Base-by-base conservation (phyloP, 2,888 invertebrate genomes). In the Epinotia ramella region DNA sequence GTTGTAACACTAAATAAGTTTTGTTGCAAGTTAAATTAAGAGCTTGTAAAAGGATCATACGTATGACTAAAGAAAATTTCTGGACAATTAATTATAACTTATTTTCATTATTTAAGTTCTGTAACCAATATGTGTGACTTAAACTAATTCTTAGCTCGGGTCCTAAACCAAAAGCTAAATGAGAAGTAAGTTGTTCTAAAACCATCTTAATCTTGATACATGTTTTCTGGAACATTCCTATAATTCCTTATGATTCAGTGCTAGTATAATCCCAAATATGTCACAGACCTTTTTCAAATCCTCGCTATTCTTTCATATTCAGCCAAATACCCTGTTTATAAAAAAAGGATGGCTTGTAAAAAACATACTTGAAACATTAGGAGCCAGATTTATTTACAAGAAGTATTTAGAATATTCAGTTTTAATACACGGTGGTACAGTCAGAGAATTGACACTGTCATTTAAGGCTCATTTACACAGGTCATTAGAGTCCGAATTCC, bases 241-340 rank as follows among this genome's bases (percentile, higher is more conserved):
- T 40, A 40, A 40, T 40, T 40, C 9, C 9, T 40, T 20, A 28
- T 49, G 65, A 16, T 16, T 16, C 20, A 64, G 46, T 49, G 24
- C 65, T 24, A 65, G 16, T 46, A 24, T 65, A 24, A 24, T 65
- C 20, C 6, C n/a, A 33, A 53, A 63, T 66, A 33, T 66, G 33
- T 66, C 53, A 57, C 16, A 18, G 57, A 56, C 13, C 40, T 56
- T 13, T 16, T 24, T 13, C 0, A 59, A 44, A 56, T 40, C 66
- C 33, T 67, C 16, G 44, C 56, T n/a, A 71, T 60, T 53, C 71
- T 67, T 72, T 71, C 67, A 64, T 65, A 77, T 79, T 76, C 77
- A 69, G 78, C 60, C 73, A 77, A 78, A 80, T 85, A 87, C 86
- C 86, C 87, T 86, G 86, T 86, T 83, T 81, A 81, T 81, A 79